Evolutionary conservation across 2,888 invertebrate genomes (phyloP).

Genomic region (Leucania comma): DNA sequence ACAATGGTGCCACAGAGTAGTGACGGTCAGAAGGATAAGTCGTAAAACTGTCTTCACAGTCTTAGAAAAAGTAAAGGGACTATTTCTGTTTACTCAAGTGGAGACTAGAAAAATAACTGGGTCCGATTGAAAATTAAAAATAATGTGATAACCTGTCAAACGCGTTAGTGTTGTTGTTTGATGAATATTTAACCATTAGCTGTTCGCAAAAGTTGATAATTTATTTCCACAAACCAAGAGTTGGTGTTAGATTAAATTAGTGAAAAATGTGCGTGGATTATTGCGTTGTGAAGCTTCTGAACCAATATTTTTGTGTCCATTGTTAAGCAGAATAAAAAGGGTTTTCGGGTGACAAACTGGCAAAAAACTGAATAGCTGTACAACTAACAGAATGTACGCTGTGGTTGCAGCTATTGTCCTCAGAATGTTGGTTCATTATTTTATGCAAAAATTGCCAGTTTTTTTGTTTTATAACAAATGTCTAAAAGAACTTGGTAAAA

Average conservation of each 20-base stretch:
- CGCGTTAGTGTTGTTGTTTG: background rate
- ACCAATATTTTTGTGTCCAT: background rate
- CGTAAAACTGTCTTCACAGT: background rate
- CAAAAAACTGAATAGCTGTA: slow-evolving; percentile 32
- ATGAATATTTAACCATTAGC: background rate
- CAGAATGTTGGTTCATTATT: slow-evolving; percentile 15
- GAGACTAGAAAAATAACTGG: too few species aligned
- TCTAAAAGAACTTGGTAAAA: too few species aligned
- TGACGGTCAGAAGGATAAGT: slow-evolving; percentile 5
- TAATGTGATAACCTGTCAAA: too few species aligned
- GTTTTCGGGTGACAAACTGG: slow-evolving; percentile 36
- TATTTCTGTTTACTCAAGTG: too few species aligned
- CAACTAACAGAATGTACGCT: slow-evolving; percentile 20
- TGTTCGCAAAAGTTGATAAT: background rate
- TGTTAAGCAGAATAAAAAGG: slow-evolving; percentile 20
- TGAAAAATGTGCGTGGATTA: too few species aligned
- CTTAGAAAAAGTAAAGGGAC: too few species aligned
- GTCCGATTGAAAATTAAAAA: background rate
- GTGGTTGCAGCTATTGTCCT: slow-evolving; percentile 9
- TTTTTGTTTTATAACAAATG: slow-evolving; percentile 6
- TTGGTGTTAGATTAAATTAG: too few species aligned
- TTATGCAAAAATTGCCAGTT: slow-evolving; percentile 19
- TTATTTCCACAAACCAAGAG: too few species aligned
- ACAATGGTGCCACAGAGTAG: slow-evolving; percentile 35
- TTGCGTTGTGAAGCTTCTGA: slow-evolving; percentile 23